Percentiles rank a stretch among this genome's conserved stretches.
Evolutionary conservation across 2,888 invertebrate species (phyloP).

Genomic region (Andrena minutula): DNA sequence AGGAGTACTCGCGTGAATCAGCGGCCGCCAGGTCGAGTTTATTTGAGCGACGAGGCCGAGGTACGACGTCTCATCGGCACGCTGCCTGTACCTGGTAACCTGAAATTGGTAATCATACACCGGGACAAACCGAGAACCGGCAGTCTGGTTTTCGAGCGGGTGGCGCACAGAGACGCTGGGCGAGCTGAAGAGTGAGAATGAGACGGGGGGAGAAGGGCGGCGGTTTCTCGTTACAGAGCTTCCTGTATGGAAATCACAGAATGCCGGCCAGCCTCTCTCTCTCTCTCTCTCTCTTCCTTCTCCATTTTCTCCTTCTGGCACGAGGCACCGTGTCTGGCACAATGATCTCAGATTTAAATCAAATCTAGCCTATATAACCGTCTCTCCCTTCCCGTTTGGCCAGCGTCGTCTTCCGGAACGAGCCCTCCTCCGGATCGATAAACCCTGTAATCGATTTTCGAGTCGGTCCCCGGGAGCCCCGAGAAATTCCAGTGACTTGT

Average conservation of each 20-base stretch:
- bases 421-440: constrained; percentile 52
- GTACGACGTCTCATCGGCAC: constrained; percentile 37
- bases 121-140: constrained; percentile 58
- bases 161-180: constrained; percentile 40
- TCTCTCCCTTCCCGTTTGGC: constrained; percentile 40
- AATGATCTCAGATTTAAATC: constrained; percentile 82
- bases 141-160: constrained; percentile 54
- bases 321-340: constrained; percentile 62
- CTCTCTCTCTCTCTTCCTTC: not conserved
- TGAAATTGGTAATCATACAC: constrained; percentile 72
- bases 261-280: constrained; percentile 44
- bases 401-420: constrained; percentile 62
- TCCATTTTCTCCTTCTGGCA: constrained; percentile 30
- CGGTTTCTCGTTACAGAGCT: constrained; percentile 83
- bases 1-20: not conserved
- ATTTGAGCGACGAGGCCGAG: constrained; percentile 24
- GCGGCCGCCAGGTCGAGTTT: constrained; percentile 14
- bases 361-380: constrained; percentile 76
- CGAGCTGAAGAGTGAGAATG: constrained; percentile 46
- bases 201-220: constrained; percentile 63
- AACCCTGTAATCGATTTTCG: constrained; percentile 59
- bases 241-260: constrained; percentile 84
- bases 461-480: not conserved
- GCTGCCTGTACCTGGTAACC: constrained; percentile 57
- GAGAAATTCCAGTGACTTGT: constrained; percentile 28